phyloP scores from a whole-genome alignment of 2,888 invertebrate genomes.

The Iphiclides podalirius region DNA sequence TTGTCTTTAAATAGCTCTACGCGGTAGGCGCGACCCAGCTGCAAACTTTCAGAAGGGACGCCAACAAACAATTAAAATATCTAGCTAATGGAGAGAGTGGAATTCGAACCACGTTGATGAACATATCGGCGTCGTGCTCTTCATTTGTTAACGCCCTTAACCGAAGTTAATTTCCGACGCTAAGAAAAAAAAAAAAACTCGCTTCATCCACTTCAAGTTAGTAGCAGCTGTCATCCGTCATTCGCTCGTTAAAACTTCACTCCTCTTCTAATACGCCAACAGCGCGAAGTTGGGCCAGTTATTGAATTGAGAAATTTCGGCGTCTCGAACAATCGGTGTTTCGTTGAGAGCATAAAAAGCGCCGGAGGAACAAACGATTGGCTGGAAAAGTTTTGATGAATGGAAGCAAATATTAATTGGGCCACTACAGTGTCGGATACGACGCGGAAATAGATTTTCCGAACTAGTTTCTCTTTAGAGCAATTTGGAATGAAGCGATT shows the following conservation, averaged over 20 bases:
- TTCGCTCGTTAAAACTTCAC: conserved; percentile 34
- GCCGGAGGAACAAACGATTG: conserved; percentile 28
- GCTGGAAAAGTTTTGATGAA: conserved; percentile 29
- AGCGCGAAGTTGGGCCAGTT: conserved; percentile 24
- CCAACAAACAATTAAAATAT: conserved; percentile 75
- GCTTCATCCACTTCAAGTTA: conserved; percentile 51
- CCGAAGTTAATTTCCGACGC: conserved; percentile 36
- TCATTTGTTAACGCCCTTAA: conserved; percentile 49
- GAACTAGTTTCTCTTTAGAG: not conserved
- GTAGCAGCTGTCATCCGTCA: conserved; percentile 40
- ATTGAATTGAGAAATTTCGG: conserved; percentile 24
- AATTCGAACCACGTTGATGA: conserved; percentile 73
- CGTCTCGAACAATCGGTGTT: conserved; percentile 21
- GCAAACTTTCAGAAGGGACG: conserved; percentile 64
- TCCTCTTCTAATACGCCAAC: conserved; percentile 22
- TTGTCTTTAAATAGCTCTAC: conserved; percentile 72
- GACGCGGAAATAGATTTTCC: conserved; percentile 18
- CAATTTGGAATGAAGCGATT: not conserved
- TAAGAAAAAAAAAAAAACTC: conserved; percentile 37
- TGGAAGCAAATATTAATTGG: conserved; percentile 33
- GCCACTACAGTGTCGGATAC: conserved; percentile 11
- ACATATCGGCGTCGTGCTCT: conserved; percentile 64
- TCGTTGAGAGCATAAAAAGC: conserved; percentile 21
- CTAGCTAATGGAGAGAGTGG: conserved; percentile 73
- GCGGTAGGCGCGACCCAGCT: conserved; percentile 70